Conservation (phyloP, 1,140 invertebrate genomes). For the Zaprionus gabonicus region DNA sequence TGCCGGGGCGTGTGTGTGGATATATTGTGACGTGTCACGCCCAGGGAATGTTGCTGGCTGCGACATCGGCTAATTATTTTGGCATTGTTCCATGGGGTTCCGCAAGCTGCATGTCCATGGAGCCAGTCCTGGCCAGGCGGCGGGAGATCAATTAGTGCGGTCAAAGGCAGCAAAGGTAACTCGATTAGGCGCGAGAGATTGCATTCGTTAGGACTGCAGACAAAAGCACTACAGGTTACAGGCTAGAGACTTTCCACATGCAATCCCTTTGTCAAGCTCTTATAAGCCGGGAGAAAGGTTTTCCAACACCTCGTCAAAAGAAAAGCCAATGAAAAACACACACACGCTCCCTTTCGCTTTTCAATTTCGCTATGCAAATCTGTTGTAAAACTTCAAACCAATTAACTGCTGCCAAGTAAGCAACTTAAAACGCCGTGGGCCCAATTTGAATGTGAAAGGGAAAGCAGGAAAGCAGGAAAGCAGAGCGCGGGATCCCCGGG, state of each 20-base stretch:
- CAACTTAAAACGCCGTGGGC: slow-evolving; percentile 70
- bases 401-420: slow-evolving; percentile 76
- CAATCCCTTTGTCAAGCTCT: slow-evolving; percentile 22
- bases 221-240: neutral
- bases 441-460: slow-evolving; percentile 68
- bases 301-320: slow-evolving; percentile 48
- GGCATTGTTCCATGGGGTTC: slow-evolving; percentile 61
- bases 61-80: slow-evolving; percentile 79
- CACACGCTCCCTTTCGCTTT: neutral
- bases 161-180: slow-evolving; percentile 19
- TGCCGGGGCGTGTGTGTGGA: slow-evolving; percentile 68
- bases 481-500: slow-evolving; percentile 31
- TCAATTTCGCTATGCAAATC: slow-evolving; percentile 58
- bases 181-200: neutral
- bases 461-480: neutral
- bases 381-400: slow-evolving; percentile 73
- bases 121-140: slow-evolving; percentile 13
- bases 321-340: slow-evolving; percentile 38
- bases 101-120: slow-evolving; percentile 54
- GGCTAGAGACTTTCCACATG: too few relatives aligned
- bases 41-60: slow-evolving; percentile 39
- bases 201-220: neutral
- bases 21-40: slow-evolving; percentile 80
- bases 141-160: slow-evolving; percentile 62
- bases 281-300: slow-evolving; percentile 51